Evolutionary conservation across 2,113 vertebrate genomes (phyloP).

Genomic region (Poeciliopsis turrubarensis): DNA sequence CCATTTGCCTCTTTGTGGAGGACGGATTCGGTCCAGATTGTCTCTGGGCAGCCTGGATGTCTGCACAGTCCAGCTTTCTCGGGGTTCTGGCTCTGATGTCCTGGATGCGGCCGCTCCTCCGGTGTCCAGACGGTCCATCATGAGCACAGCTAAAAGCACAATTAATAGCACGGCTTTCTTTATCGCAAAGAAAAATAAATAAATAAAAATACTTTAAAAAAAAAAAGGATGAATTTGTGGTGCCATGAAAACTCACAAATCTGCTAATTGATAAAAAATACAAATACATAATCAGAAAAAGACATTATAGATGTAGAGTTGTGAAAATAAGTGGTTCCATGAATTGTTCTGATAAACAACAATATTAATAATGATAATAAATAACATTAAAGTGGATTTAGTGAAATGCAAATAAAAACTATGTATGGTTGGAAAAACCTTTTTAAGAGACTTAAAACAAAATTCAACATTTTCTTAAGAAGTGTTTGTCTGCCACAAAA

Average conservation of each 20-base stretch:
- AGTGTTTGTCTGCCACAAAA: too few relatives aligned
- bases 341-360: too few relatives aligned
- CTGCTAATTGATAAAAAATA: not conserved
- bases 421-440: too few relatives aligned
- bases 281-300: not conserved
- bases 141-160: constrained; percentile 35
- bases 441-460: too few relatives aligned
- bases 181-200: not conserved
- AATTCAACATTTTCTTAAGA: too few relatives aligned
- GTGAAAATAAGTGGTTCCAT: too few relatives aligned
- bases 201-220: not conserved
- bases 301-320: too few relatives aligned
- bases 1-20: constrained; percentile 39
- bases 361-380: too few relatives aligned
- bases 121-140: constrained; percentile 39
- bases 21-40: constrained; percentile 28
- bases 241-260: not conserved
- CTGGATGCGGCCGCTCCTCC: constrained; percentile 56
- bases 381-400: too few relatives aligned
- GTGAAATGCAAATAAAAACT: too few relatives aligned
- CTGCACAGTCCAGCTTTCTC: constrained; percentile 10
- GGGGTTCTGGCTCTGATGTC: constrained; percentile 12
- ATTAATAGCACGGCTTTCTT: not conserved
- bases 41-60: constrained; percentile 17
- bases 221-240: not conserved